A percentile compares a stretch with the other conserved stretches of the same genome.
These are phyloP conservation scores for Caenorhabditis brenneri DNA, from an alignment of 1,140 invertebrate species.

Conservation along the genomic window DNA sequence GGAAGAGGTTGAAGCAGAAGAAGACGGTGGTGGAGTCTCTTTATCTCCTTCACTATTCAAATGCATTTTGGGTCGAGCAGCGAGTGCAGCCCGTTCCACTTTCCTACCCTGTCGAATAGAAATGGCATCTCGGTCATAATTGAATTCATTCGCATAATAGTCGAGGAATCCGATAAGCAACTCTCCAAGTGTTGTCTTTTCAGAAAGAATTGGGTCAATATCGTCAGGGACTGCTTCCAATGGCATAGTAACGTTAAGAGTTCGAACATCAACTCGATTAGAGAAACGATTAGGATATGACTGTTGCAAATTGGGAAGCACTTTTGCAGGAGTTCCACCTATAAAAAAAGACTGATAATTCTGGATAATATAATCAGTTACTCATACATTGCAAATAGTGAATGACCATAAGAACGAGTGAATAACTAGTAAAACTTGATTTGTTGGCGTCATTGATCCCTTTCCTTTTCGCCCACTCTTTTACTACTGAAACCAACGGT, in stretches of 20 bases:
- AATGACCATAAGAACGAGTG: slow-evolving; percentile 92
- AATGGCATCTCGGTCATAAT: slow-evolving; percentile 81
- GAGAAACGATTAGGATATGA: slow-evolving; percentile 74
- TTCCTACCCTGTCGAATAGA: slow-evolving; percentile 82
- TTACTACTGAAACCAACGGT: slow-evolving; percentile 86
- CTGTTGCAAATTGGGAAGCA: slow-evolving; percentile 84
- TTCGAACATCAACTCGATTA: slow-evolving; percentile 76
- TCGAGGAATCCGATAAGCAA: slow-evolving; percentile 85
- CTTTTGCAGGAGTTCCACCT: slow-evolving; percentile 79
- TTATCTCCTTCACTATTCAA: slow-evolving; percentile 19
- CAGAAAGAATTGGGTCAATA: slow-evolving; percentile 76
- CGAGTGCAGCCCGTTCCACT: slow-evolving; percentile 78
- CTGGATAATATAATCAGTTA: too few species aligned
- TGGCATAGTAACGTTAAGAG: slow-evolving; percentile 66
- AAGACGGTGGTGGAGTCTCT: neutral
- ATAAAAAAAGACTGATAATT: too few species aligned
- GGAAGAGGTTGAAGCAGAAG: neutral
- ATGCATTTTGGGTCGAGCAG: slow-evolving; percentile 61
- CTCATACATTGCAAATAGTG: slow-evolving; percentile 85
- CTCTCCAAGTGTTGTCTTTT: slow-evolving; percentile 81
- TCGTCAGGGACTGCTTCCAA: slow-evolving; percentile 76
- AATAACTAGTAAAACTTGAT: slow-evolving; percentile 94
- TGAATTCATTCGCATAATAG: slow-evolving; percentile 83
- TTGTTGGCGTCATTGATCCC: slow-evolving; percentile 93
- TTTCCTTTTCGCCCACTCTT: slow-evolving; percentile 91